phyloP scores from a whole-genome alignment of 2,888 invertebrate genomes.

The Blera fallax region DNA sequence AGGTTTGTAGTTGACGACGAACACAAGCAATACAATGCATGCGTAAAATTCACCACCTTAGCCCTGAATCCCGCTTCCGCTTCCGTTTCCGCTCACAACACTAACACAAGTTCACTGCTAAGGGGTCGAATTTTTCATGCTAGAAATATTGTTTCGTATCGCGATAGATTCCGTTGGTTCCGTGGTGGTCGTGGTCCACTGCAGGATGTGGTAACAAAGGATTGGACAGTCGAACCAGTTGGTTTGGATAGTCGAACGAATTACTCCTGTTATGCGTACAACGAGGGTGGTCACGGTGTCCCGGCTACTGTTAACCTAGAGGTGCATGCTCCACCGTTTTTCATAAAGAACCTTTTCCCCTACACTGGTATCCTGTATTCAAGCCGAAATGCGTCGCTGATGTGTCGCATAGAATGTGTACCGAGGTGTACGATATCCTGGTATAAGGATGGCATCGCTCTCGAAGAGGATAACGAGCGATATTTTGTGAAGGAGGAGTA shows the following conservation, averaged over 20 bases:
- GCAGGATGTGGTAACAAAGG: conserved; percentile 88
- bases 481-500: conserved; percentile 88
- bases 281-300: conserved; percentile 91
- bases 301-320: conserved; percentile 87
- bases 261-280: conserved; percentile 94
- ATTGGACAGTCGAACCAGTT: conserved; percentile 91
- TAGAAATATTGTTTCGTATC: conserved; percentile 78
- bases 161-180: conserved; percentile 88
- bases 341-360: conserved; percentile 91
- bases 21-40: conserved; percentile 60
- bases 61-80: conserved; percentile 63
- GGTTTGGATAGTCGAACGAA: conserved; percentile 93
- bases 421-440: conserved; percentile 93
- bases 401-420: conserved; percentile 94
- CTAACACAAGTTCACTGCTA: conserved; percentile 58
- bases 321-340: conserved; percentile 92
- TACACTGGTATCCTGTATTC: conserved; percentile 92
- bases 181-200: conserved; percentile 88
- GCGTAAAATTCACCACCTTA: conserved; percentile 69
- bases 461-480: conserved; percentile 83
- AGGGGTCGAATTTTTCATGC: conserved; percentile 79
- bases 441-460: conserved; percentile 89
- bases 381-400: conserved; percentile 88
- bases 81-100: conserved; percentile 53
- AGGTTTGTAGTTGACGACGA: conserved; percentile 78